Evolutionary conservation across 2,113 vertebrate species (phyloP).

Genomic region (Microcebus tavaratra): DNA sequence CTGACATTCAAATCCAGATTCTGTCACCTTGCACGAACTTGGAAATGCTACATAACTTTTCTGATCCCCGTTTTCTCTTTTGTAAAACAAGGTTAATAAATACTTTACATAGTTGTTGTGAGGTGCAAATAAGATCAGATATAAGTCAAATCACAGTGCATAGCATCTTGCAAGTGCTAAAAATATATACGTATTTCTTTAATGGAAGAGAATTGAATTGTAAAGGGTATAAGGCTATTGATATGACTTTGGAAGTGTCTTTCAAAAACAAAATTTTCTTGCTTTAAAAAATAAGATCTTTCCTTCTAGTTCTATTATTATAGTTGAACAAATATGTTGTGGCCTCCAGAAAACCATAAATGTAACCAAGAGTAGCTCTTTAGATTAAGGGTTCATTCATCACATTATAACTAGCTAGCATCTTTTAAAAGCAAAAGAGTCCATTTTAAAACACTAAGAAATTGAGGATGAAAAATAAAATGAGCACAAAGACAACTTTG

Average conservation of each 20-base stretch:
- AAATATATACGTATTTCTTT: not conserved
- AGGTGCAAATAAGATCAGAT: not conserved
- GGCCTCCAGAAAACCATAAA: not conserved
- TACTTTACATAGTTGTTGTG: not conserved
- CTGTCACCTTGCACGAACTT: not conserved
- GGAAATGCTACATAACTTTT: conserved; percentile 21
- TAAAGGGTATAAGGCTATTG: not conserved
- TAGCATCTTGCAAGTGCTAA: not conserved
- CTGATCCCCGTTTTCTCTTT: not conserved
- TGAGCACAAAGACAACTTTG: not conserved
- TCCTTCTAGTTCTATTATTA: not conserved
- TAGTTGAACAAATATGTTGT: not conserved
- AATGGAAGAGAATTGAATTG: not conserved
- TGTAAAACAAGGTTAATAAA: not conserved
- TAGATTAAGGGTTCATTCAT: not conserved
- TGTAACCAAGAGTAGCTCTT: not conserved
- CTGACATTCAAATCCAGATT: not conserved
- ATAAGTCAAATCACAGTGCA: not conserved
- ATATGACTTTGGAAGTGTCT: not conserved
- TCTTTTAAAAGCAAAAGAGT: not conserved
- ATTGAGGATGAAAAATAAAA: not conserved
- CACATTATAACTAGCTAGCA: not conserved
- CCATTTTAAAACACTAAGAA: not conserved
- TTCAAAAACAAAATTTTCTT: not conserved
- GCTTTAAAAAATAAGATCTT: not conserved